Conservation (phyloP, 2,113 vertebrate species). For the Apus apus region DNA sequence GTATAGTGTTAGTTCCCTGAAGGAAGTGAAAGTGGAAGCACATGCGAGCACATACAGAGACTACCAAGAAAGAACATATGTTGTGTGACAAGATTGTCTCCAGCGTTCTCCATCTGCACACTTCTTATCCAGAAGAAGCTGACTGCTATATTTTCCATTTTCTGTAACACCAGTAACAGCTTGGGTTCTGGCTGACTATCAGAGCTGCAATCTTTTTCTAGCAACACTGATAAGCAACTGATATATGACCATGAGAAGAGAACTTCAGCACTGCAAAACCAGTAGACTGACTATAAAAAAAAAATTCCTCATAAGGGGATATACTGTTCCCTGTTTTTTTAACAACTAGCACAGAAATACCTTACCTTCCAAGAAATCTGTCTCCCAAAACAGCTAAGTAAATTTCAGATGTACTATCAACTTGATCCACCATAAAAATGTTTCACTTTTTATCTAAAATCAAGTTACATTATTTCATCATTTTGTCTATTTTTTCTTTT, state of each 20-base stretch:
- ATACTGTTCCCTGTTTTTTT: background rate
- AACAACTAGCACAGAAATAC: background rate
- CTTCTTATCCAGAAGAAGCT: background rate
- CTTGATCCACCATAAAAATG: background rate
- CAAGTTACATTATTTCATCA: background rate
- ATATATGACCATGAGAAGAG: background rate
- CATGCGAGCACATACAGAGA: fast-evolving
- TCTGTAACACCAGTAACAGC: background rate
- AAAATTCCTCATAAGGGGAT: background rate
- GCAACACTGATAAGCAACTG: background rate
- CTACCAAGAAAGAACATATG: background rate
- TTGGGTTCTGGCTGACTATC: background rate
- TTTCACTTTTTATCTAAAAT: background rate
- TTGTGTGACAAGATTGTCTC: background rate
- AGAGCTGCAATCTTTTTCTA: background rate
- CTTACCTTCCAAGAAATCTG: background rate
- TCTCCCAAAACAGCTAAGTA: background rate
- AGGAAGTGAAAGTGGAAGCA: background rate
- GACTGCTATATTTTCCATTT: background rate
- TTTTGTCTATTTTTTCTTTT: background rate
- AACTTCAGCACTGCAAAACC: background rate
- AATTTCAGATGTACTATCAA: background rate
- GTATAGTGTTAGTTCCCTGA: background rate
- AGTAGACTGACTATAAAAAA: background rate
- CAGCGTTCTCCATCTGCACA: background rate